phyloP scores from a whole-genome alignment of 2,113 vertebrate genomes.

The Xiphorhynchus elegans region DNA sequence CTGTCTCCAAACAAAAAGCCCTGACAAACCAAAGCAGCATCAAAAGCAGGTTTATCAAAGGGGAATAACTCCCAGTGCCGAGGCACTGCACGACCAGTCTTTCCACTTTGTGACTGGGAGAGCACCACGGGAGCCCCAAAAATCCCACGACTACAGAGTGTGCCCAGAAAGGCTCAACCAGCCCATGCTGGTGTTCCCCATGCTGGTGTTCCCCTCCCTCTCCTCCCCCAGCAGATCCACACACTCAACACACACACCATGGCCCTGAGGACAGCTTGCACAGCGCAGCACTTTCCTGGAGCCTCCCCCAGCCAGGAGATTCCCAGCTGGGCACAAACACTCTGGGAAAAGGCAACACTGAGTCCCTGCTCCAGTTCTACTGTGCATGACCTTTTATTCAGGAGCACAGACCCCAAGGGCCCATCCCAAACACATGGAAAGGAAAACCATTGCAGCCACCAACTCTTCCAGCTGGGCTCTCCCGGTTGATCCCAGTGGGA shows the following conservation, averaged over 20 bases:
- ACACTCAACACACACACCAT: background rate
- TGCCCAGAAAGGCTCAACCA: background rate
- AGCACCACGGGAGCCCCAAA: background rate
- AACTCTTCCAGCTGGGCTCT: background rate
- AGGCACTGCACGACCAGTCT: background rate
- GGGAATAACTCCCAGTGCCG: background rate
- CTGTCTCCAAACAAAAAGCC: background rate
- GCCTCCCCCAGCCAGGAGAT: background rate
- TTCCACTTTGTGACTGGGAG: background rate
- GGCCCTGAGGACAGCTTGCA: background rate
- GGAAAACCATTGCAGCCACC: background rate
- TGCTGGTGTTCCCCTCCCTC: background rate
- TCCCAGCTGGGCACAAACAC: background rate
- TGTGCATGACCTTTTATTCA: background rate
- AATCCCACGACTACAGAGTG: background rate
- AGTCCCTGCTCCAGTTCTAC: background rate
- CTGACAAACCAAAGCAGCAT: background rate
- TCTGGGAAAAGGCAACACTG: background rate
- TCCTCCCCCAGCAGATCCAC: background rate
- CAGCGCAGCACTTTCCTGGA: background rate
- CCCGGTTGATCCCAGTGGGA: background rate
- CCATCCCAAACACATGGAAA: background rate
- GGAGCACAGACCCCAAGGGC: background rate
- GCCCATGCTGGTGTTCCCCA: rapidly evolving
- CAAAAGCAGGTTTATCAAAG: background rate